Base-by-base conservation (phyloP, 2,888 invertebrate genomes). In the Tachina grossa region DNA sequence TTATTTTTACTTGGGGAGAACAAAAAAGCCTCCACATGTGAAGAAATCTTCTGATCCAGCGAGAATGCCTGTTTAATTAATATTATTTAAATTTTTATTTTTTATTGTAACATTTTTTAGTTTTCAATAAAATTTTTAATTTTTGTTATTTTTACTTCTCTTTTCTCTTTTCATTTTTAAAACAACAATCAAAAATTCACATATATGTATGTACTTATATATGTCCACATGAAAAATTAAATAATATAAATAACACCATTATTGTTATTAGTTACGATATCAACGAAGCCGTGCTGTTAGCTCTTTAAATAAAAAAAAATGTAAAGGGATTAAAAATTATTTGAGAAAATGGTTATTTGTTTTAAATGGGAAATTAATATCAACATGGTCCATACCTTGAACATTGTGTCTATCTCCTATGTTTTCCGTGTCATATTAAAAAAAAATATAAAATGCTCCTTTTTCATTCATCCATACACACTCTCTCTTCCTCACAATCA, bases 231-330 rank as follows among this genome's bases (percentile, higher is more conserved):
- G n/a, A 76, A 78, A 74, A 71, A 75, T 66, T 87, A 87, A 87
- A 85, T 71, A 79, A 22, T 22, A 22, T 2, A 2, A 45, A 66
- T 71, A 72, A 51, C 53, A 45, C 49, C 57, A 51, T 65, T 47
- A 79, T 55, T 66, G 72, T 68, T 57, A 63, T 72, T 90, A 92
- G 92, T 91, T 92, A 92, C 90, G 92, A 92, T 90, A 92, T 92
- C 89, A 90, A 91, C 90, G 92, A 92, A 89, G 92, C 92, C 88
- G 92, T 92, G 89, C 91, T 92, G 85, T 89, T 92, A 92, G 92
- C 92, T 74, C 92, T 92, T 83, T 92, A 89, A 83, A 75, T 55
- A 9, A 16, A 69, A 63, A 61, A 45, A 69, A 63, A 61, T 45
- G 41, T 55, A 43, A 61, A 63, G 53, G 16, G 19, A 71, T 16